These are phyloP conservation scores for Tryphoninae sp. DNA, from an alignment of 2,888 invertebrate species.

Conservation along the genomic window DNA sequence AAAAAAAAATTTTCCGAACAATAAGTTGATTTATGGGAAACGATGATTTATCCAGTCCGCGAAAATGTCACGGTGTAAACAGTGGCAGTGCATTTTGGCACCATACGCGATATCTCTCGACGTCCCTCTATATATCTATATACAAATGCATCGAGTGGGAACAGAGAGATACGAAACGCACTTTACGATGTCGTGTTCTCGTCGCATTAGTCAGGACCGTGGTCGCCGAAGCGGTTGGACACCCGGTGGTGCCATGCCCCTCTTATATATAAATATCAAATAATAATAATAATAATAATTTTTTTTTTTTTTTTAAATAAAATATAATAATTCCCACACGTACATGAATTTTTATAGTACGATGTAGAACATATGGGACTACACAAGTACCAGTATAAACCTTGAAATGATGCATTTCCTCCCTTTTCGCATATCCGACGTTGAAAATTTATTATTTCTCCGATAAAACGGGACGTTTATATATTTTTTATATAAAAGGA, in stretches of 20 bases:
- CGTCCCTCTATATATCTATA: constrained; percentile 24
- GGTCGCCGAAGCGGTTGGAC: constrained; percentile 64
- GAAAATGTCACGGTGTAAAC: constrained; percentile 53
- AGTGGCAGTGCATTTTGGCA: constrained; percentile 58
- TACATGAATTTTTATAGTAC: constrained; percentile 13
- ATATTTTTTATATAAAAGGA: constrained; percentile 25
- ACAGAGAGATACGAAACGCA: constrained; percentile 70
- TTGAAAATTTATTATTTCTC: constrained; percentile 73
- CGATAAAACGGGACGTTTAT: constrained; percentile 66
- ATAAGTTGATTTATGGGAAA: constrained; percentile 39
- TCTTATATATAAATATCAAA: constrained; percentile 19
- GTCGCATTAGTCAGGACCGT: constrained; percentile 71
- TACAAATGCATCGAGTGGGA: constrained; percentile 18
- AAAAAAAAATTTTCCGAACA: constrained; percentile 24
- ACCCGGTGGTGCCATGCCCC: constrained; percentile 60
- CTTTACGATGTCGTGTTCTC: constrained; percentile 72
- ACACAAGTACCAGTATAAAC: constrained; percentile 18
- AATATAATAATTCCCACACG: neutral
- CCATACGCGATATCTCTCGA: constrained; percentile 47
- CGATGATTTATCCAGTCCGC: constrained; percentile 41
- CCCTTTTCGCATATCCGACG: constrained; percentile 64
- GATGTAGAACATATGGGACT: constrained; percentile 9
- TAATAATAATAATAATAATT: neutral
- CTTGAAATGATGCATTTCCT: constrained; percentile 68
- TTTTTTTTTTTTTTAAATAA: no score